Conservation (phyloP, 2,797 vertebrate genomes). For the Gobio occitaniae region DNA sequence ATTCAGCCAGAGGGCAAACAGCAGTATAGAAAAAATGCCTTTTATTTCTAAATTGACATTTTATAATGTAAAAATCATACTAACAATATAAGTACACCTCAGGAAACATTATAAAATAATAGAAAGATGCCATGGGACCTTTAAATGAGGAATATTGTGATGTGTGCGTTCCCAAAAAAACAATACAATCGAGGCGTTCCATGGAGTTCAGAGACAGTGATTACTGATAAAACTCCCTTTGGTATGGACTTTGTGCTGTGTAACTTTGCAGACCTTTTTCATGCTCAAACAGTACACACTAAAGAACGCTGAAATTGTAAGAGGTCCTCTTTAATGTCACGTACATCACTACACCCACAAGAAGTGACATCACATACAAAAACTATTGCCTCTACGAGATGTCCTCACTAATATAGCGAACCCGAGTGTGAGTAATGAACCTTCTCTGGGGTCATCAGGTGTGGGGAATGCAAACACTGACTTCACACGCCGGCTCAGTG, state of each 20-base stretch:
- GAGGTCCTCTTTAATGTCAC: neutral
- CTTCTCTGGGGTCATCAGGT: slow-evolving; percentile 22
- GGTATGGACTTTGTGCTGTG: neutral
- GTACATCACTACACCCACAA: neutral
- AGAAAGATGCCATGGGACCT: too few species aligned
- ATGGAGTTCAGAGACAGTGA: neutral
- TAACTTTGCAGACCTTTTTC: neutral
- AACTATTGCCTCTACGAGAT: neutral
- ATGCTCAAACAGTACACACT: neutral
- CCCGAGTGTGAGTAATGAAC: neutral
- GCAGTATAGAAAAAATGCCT: too few species aligned
- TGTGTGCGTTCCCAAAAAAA: neutral
- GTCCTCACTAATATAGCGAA: neutral
- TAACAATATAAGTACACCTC: too few species aligned
- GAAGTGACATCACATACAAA: neutral
- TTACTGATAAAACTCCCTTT: neutral
- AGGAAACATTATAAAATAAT: too few species aligned
- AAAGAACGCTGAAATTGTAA: neutral
- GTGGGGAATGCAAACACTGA: slow-evolving; percentile 32
- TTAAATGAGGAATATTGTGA: neutral
- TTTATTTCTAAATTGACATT: too few species aligned
- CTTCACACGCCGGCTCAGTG: slow-evolving; percentile 6
- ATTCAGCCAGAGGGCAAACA: too few species aligned
- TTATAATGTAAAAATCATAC: too few species aligned
- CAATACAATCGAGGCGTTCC: neutral